These are phyloP conservation scores for zebrafish (Danio rerio) DNA, from an alignment of 2,113 vertebrate species.

Conservation along the genomic window DNA sequence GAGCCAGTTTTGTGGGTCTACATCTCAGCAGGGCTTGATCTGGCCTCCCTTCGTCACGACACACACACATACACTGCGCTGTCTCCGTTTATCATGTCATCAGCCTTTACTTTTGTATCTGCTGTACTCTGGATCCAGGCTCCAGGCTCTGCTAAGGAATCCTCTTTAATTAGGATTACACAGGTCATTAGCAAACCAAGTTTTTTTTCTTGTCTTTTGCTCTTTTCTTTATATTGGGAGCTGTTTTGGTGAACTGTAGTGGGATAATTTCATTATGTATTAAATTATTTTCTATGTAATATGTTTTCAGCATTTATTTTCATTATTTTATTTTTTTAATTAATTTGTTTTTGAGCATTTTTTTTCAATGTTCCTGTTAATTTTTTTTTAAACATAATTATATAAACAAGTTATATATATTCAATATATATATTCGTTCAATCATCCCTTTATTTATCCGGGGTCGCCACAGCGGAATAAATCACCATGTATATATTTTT, in stretches of 20 bases:
- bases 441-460: no score
- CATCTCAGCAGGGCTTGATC: constrained; percentile 46
- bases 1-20: constrained; percentile 49
- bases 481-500: no score
- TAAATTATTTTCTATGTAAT: no score
- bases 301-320: no score
- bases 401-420: no score
- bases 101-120: constrained; percentile 40
- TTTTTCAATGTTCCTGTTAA: no score
- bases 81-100: constrained; percentile 55
- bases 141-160: constrained; percentile 42
- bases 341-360: no score
- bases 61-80: constrained; percentile 43
- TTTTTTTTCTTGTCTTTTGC: not conserved
- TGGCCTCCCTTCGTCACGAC: constrained; percentile 38
- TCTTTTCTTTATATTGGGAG: not conserved
- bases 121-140: constrained; percentile 34
- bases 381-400: no score
- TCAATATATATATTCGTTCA: no score
- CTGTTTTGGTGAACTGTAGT: not conserved
- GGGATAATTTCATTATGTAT: not conserved
- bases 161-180: constrained; percentile 57
- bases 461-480: no score
- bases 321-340: no score
- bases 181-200: constrained; percentile 44